phyloP scores from a whole-genome alignment of 2,888 invertebrate species.

The Eueremaeus valkanovi region DNA sequence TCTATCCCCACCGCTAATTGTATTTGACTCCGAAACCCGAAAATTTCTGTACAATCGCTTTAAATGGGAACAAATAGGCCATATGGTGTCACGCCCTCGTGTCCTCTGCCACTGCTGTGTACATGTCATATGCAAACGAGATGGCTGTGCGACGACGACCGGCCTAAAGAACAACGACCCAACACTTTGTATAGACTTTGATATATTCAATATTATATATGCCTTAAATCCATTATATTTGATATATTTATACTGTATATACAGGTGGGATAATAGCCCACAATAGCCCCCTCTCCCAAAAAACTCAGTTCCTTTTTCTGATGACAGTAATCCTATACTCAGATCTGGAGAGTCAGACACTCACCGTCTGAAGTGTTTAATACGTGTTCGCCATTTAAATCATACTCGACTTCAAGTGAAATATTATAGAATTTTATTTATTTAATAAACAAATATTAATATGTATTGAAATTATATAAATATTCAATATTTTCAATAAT shows the following conservation, averaged over 20 bases:
- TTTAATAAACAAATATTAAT: background rate
- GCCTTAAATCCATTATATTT: conserved; percentile 12
- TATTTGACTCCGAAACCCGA: conserved; percentile 25
- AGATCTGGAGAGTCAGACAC: conserved; percentile 21
- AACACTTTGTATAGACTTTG: background rate
- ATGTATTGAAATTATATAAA: background rate
- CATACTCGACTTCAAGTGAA: conserved; percentile 8
- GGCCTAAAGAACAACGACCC: background rate
- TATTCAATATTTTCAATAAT: no score
- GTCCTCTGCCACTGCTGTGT: conserved; percentile 20
- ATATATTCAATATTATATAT: conserved; percentile 11
- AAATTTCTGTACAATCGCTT: conserved; percentile 16
- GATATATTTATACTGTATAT: conserved; percentile 15
- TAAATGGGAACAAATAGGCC: conserved; percentile 32
- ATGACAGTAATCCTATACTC: conserved; percentile 11
- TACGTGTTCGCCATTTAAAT: background rate
- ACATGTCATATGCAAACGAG: background rate
- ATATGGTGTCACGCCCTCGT: conserved; percentile 35
- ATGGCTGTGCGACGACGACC: background rate
- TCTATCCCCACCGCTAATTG: conserved; percentile 26
- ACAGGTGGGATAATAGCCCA: conserved; percentile 3
- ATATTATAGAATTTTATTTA: conserved; percentile 7
- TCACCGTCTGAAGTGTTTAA: background rate
- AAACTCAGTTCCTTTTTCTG: background rate
- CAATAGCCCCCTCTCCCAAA: no score